phyloP scores from a whole-genome alignment of 1,140 invertebrate species.

The Zaprionus camerounensis region DNA sequence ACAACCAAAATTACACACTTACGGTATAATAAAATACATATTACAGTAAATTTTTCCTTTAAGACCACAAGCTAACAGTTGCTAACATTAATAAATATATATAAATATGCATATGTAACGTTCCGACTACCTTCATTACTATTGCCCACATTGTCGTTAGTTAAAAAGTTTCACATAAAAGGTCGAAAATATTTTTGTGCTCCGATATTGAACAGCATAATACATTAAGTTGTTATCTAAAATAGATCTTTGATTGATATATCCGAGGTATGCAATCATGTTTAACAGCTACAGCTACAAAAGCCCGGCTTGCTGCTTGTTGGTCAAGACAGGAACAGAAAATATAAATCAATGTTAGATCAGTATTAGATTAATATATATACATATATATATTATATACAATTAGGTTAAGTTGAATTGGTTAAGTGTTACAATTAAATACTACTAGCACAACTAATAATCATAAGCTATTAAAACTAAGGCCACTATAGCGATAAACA shows the following conservation, averaged over 20 bases:
- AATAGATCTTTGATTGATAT: constrained; percentile 1
- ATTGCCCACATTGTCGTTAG: not conserved
- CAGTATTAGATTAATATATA: too few species aligned
- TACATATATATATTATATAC: not conserved
- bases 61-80: constrained; percentile 56
- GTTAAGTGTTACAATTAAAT: constrained; percentile 4
- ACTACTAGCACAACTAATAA: not conserved
- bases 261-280: not conserved
- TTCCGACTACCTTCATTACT: not conserved
- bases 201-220: not conserved
- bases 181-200: not conserved
- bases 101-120: not conserved
- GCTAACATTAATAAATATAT: not conserved
- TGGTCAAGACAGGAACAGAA: not conserved
- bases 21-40: not conserved
- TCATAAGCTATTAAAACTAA: not conserved
- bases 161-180: not conserved
- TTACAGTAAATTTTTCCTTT: constrained; percentile 43
- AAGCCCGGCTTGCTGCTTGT: not conserved
- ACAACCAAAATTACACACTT: not conserved
- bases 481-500: not conserved
- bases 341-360: not conserved
- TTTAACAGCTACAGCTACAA: not conserved
- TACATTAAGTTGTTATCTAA: not conserved
- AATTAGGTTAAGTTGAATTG: not conserved